These are phyloP conservation scores for Eupithecia abbreviata DNA, from an alignment of 2,888 invertebrate genomes.

Conservation along the genomic window DNA sequence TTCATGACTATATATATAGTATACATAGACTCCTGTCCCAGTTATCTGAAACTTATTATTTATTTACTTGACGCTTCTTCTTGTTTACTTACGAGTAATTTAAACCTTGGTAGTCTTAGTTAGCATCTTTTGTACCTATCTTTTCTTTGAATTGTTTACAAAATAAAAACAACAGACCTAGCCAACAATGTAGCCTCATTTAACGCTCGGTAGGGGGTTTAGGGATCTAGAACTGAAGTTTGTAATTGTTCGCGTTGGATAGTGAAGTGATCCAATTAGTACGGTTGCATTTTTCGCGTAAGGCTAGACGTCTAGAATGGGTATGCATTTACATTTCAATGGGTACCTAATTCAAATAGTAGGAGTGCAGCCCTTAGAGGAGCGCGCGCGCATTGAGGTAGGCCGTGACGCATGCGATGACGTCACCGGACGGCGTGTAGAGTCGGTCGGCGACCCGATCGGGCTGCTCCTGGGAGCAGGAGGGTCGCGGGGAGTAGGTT, in stretches of 20 bases:
- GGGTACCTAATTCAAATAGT: constrained; percentile 67
- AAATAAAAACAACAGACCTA: not conserved
- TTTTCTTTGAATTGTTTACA: not conserved
- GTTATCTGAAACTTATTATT: constrained; percentile 14
- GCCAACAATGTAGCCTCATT: not conserved
- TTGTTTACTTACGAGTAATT: not conserved
- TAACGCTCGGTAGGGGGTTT: not conserved
- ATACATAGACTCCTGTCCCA: constrained; percentile 17
- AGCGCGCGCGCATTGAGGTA: constrained; percentile 84
- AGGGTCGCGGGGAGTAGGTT: constrained; percentile 53
- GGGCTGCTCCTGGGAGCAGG: constrained; percentile 69
- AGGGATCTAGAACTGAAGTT: not conserved
- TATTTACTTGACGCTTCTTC: constrained; percentile 11
- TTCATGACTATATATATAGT: constrained; percentile 32
- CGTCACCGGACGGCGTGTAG: constrained; percentile 73
- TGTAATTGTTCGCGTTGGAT: not conserved
- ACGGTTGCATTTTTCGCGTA: not conserved
- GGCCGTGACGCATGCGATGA: constrained; percentile 81
- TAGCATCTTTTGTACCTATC: not conserved
- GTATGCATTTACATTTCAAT: constrained; percentile 17
- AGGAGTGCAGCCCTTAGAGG: constrained; percentile 79
- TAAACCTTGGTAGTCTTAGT: not conserved
- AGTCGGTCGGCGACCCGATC: constrained; percentile 73
- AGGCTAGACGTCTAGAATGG: constrained; percentile 22
- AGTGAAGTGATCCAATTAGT: not conserved